A percentile compares a stretch with the other conserved stretches of the same genome.
These are phyloP conservation scores for Rhopalosiphum nymphaeae DNA, from an alignment of 2,888 invertebrate species.

Conservation along the genomic window DNA sequence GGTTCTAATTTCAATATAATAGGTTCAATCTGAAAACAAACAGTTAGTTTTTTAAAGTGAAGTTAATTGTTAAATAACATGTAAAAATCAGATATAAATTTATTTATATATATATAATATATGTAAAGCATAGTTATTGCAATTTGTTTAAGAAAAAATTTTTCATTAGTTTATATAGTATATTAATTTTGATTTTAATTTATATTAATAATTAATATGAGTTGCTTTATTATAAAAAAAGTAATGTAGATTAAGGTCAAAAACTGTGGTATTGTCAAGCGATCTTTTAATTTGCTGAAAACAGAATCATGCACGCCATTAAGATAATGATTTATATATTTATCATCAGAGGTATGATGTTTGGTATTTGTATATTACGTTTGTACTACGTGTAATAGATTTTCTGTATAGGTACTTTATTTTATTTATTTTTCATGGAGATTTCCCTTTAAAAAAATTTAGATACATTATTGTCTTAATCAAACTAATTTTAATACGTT, in stretches of 20 bases:
- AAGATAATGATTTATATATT: background rate
- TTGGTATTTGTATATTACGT: background rate
- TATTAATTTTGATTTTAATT: too few relatives aligned
- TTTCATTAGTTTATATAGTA: too few relatives aligned
- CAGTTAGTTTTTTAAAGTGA: background rate
- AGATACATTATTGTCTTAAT: background rate
- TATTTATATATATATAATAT: background rate
- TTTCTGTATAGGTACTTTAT: background rate
- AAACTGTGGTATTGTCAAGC: background rate
- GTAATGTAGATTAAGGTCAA: background rate
- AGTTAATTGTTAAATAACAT: background rate
- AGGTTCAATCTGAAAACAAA: constrained; percentile 27
- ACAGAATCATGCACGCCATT: background rate
- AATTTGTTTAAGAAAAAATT: too few relatives aligned
- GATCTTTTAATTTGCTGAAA: constrained; percentile 20
- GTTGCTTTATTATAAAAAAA: background rate
- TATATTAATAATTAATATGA: too few relatives aligned
- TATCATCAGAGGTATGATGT: constrained; percentile 2
- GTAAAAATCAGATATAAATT: background rate
- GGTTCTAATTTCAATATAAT: constrained; percentile 19
- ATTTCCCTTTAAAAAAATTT: background rate
- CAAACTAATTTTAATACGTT: background rate
- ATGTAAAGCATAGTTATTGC: background rate
- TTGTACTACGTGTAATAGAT: background rate
- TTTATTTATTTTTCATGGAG: background rate